Conservation (phyloP, 2,888 invertebrate genomes). For the Amphipyra berbera region DNA sequence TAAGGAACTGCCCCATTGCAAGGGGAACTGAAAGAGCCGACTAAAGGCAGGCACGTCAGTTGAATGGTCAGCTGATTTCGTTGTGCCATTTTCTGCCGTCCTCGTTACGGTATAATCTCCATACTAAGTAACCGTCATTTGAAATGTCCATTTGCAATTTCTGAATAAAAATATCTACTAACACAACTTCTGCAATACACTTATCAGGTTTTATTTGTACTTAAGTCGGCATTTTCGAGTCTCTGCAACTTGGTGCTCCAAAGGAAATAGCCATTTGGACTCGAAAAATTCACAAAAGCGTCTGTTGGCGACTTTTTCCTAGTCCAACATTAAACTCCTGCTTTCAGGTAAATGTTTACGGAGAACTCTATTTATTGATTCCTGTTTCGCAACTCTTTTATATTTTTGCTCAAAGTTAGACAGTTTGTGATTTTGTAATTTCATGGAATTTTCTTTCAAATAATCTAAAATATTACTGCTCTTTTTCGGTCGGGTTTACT, state of each 20-base stretch:
- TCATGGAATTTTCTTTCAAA: not conserved
- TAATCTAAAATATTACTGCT: not conserved
- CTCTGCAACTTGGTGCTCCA: constrained; percentile 7
- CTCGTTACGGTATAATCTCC: not conserved
- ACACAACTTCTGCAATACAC: too few species aligned
- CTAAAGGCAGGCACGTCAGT: not conserved
- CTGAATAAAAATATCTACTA: not conserved
- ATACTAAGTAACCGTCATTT: not conserved
- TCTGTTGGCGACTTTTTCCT: constrained; percentile 11
- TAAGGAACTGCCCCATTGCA: too few species aligned
- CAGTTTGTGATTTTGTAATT: constrained; percentile 4
- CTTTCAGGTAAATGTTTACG: constrained; percentile 37
- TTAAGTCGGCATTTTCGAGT: constrained; percentile 12
- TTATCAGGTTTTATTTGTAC: constrained; percentile 9
- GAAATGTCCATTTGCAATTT: not conserved
- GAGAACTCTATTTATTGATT: constrained; percentile 8
- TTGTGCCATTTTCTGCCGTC: not conserved
- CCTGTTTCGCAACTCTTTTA: constrained; percentile 17
- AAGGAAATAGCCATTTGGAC: constrained; percentile 32
- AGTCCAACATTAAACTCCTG: constrained; percentile 13
- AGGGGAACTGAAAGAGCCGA: too few species aligned
- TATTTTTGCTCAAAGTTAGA: constrained; percentile 13
- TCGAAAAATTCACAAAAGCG: constrained; percentile 30
- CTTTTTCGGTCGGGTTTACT: not conserved
- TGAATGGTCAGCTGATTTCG: not conserved